Base-by-base conservation (phyloP, 2,113 vertebrate genomes). In the Mixornis gularis region DNA sequence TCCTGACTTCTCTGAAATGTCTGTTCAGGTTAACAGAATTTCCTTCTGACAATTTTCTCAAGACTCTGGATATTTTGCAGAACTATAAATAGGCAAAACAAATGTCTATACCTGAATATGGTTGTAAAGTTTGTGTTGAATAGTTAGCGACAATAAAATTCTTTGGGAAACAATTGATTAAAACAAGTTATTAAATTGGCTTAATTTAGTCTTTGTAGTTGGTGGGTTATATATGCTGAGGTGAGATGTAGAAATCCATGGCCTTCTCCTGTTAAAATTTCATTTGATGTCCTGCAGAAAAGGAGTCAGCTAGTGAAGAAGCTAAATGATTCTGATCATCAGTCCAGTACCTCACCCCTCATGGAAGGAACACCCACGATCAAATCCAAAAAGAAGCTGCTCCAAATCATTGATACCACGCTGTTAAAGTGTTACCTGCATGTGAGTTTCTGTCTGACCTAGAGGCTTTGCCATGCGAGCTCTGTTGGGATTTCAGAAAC, bases 401-500 rank as follows among this genome's bases (percentile, higher is more conserved):
- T 99, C 49, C 99, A 99, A 94, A 99, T 99, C 94, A 99, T 99
- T 27, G 99, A 99, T 83, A 99, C 99, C 69, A 99, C 99, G 1
- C 94, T 99, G 84, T 98, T 99, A 9, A 99, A 99, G 66, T 99
- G 99, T 95, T 99, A 99, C 97, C 98, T 99, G 66, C 99, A 99
- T 9, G 99, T 99, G 97, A 98, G 98, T 82, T 63, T 83, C 30
- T 53, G 9, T 56, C 25, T 89, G 18, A 56, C 19, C 6, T 66
- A 10, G 10, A 26, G 29, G 29, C 24, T 77, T 70, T 80, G 60
- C 32, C 9, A 1, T 2, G 0, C 0, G 5, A 48, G 5, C 43
- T 85, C 26, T 69, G 10, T 17, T 60, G 43, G 30, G 36, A 66
- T 64, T 85, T 69, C 52, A 29, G 46, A 77, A 84, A 36, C 1